Percentiles rank a stretch among this genome's conserved stretches.
Conservation (phyloP, 1,140 invertebrate genomes). For the Dufourea novaeangliae region DNA sequence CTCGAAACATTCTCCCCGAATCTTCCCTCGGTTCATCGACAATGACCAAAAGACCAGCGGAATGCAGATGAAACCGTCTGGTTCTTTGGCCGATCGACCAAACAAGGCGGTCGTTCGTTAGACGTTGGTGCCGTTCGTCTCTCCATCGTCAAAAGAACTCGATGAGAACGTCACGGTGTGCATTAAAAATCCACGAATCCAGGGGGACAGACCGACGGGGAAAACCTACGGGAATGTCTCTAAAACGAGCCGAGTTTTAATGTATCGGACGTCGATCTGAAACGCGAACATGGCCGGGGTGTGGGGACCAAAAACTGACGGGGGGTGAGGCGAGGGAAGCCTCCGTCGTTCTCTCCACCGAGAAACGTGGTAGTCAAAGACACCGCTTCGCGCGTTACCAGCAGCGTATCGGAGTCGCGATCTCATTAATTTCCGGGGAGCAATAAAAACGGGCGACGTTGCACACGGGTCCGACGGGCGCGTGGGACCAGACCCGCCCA, state of each 20-base stretch:
- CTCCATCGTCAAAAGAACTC: neutral
- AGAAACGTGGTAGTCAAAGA: neutral
- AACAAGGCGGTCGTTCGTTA: slow-evolving; percentile 31
- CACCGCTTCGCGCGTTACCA: slow-evolving; percentile 29
- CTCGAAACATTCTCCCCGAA: neutral
- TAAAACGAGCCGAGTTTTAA: neutral
- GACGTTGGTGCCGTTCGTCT: neutral
- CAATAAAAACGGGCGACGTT: slow-evolving; percentile 75
- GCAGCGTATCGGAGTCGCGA: slow-evolving; percentile 57
- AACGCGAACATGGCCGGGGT: neutral
- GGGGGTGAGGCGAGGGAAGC: too few relatives aligned
- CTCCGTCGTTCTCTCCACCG: neutral
- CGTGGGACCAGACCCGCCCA: slow-evolving; percentile 81
- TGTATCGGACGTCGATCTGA: neutral
- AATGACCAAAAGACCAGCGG: neutral
- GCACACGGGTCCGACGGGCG: slow-evolving; percentile 42
- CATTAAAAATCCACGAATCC: slow-evolving; percentile 25
- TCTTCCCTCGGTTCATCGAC: neutral
- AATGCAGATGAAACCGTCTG: slow-evolving; percentile 1
- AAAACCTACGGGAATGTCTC: neutral
- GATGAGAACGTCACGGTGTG: slow-evolving; percentile 1
- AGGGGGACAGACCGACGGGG: neutral
- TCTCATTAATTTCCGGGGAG: slow-evolving; percentile 79
- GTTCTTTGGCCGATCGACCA: slow-evolving; percentile 11
- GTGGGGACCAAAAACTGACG: neutral